A percentile compares a stretch with the other conserved stretches of the same genome.
These are phyloP conservation scores for Micrasema longulum DNA, from an alignment of 1,140 invertebrate species.

Conservation along the genomic window DNA sequence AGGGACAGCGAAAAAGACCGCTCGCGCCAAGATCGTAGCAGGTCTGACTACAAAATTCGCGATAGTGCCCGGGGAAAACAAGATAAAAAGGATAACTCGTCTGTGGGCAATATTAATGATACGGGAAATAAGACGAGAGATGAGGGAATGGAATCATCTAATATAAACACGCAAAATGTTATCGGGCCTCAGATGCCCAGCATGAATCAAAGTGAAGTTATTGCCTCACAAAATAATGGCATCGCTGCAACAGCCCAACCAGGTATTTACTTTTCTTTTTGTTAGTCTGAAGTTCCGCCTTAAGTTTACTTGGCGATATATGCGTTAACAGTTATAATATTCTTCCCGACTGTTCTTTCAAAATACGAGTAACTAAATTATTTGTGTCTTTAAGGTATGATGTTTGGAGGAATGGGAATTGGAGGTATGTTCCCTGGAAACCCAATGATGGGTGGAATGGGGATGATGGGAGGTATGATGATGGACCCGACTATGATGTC, in stretches of 20 bases:
- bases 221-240: background rate
- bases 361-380: background rate
- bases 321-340: background rate
- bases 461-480: slow-evolving; percentile 62
- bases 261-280: background rate
- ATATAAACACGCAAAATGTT: background rate
- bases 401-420: slow-evolving; percentile 51
- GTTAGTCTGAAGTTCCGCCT: too few relatives aligned
- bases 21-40: slow-evolving; percentile 47
- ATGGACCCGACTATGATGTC: slow-evolving; percentile 68
- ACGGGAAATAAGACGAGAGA: background rate
- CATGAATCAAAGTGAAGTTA: background rate
- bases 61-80: slow-evolving; percentile 22
- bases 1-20: slow-evolving; percentile 59
- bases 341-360: background rate
- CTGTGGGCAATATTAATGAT: background rate
- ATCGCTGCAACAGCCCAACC: slow-evolving; percentile 1
- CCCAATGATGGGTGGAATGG: slow-evolving; percentile 64
- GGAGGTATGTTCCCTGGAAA: slow-evolving; percentile 46
- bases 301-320: background rate
- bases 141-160: background rate
- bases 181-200: slow-evolving; percentile 7
- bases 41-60: slow-evolving; percentile 41
- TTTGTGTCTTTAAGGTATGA: slow-evolving; percentile 45
- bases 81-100: slow-evolving; percentile 8